phyloP scores from a whole-genome alignment of 1,140 invertebrate species.

The Bradynema listronoti region DNA sequence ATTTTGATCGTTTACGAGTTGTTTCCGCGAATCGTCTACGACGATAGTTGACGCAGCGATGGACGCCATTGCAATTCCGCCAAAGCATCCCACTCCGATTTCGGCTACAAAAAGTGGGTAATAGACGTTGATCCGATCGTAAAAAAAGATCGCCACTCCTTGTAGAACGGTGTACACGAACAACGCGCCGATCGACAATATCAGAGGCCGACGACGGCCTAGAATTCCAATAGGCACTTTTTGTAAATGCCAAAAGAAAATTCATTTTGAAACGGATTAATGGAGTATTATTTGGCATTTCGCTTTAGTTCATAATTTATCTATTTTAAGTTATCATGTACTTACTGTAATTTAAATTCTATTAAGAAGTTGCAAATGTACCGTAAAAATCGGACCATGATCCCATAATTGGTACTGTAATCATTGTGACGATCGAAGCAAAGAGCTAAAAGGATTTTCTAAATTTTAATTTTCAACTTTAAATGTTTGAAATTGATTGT shows the following conservation, averaged over 20 bases:
- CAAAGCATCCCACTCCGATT: slow-evolving; percentile 13
- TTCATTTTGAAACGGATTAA: no score
- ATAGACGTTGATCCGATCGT: slow-evolving; percentile 30
- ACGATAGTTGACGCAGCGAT: slow-evolving; percentile 16
- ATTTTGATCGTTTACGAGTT: no score
- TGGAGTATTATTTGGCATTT: no score
- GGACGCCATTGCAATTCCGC: slow-evolving; percentile 22
- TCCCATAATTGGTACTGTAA: slow-evolving; percentile 20
- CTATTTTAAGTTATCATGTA: no score
- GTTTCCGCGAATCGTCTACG: slow-evolving; percentile 21
- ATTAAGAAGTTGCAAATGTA: no score
- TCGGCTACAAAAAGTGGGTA: slow-evolving; percentile 23
- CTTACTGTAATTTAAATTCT: no score
- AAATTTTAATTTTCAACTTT: no score
- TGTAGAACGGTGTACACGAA: slow-evolving; percentile 6
- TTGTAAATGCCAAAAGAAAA: no score
- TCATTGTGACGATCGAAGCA: slow-evolving; percentile 8
- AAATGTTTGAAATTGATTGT: no score
- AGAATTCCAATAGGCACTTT: not conserved
- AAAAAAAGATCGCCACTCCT: slow-evolving; percentile 14
- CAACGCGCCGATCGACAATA: slow-evolving; percentile 6
- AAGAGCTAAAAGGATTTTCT: slow-evolving; percentile 16
- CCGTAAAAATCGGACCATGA: slow-evolving; percentile 24
- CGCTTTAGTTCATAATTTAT: no score
- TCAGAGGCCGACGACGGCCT: slow-evolving; percentile 23